phyloP scores from a whole-genome alignment of 2,888 invertebrate species.

The Busseola fusca region DNA sequence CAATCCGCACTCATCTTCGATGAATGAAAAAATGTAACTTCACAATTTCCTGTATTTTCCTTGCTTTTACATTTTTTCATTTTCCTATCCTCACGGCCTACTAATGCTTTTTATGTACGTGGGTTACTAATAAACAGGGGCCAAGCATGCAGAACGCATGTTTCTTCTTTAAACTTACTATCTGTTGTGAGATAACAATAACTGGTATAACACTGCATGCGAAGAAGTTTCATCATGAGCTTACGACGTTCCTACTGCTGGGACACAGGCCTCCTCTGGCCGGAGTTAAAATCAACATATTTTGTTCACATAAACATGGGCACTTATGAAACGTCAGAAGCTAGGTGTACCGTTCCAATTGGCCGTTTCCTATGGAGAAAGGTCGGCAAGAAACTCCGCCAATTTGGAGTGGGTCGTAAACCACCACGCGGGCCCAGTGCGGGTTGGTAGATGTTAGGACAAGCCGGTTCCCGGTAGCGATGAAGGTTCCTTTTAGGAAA shows the following conservation, averaged over 20 bases:
- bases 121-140: slow-evolving; percentile 72
- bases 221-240: slow-evolving; percentile 11
- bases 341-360: too few species aligned
- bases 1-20: slow-evolving; percentile 82
- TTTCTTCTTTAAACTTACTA: slow-evolving; percentile 76
- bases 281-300: background rate
- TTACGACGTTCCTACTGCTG: background rate
- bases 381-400: too few species aligned
- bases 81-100: slow-evolving; percentile 58
- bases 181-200: slow-evolving; percentile 89
- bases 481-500: slow-evolving; percentile 17
- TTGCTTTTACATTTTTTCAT: slow-evolving; percentile 67
- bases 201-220: slow-evolving; percentile 62
- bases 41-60: background rate
- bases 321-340: too few species aligned
- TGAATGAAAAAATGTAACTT: slow-evolving; percentile 73
- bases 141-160: slow-evolving; percentile 76
- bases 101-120: slow-evolving; percentile 78
- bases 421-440: background rate
- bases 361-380: too few species aligned
- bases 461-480: slow-evolving; percentile 14
- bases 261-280: background rate
- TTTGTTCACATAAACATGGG: too few species aligned
- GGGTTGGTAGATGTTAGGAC: background rate
- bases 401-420: background rate